Base-by-base conservation (phyloP, 2,888 invertebrate genomes). In the Phyllotreta cruciferae region DNA sequence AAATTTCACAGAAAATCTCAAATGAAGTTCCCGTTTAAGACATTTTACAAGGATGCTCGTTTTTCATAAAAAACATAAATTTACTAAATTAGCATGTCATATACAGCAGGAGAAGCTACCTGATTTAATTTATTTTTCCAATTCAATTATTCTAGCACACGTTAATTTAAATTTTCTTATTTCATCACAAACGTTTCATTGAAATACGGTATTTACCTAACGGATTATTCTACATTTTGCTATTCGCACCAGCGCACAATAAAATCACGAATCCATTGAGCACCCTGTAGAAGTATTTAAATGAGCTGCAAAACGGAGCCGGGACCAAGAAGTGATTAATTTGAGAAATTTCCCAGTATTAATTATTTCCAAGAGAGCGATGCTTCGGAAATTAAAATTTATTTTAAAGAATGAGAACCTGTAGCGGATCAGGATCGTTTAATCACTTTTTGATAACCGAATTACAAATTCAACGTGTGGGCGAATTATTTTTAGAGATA, bases 341-440 rank as follows among this genome's bases (percentile, higher is more conserved):
- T 47, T 6, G n/a, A 47, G 24, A 24, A 47, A 47, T 50, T 57
- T 56, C 38, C 6, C 10, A 13, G 36, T 55, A 42, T 54, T 54
- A 54, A 52, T 55, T 7, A 44, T 55, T 42, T 55, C 36, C 35
- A 24, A 55, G 11, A 42, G n/a, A 42, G 49, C 11, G n/a, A 24
- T 13, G 38, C 7, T n/a, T 9, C 52, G 11, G 41, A 54, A 42
- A 3, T 35, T 34, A 6, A 35, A 49, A 49, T 49, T 49, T 35
- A n/a, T 49, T 49, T 49, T 35, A 49, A 49, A 49, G 49, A 49
- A 49, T 36, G 6, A 49, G 11, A 35, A 49, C 49, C 35, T 49
- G 49, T 49, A 49, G 35, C 7, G 35, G 9, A 34, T 49, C 49
- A 49, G 6, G n/a, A 10, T 24, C 10, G 36, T 35, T 49, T 49